Percentiles rank a stretch among this genome's conserved stretches.
phyloP scores from a whole-genome alignment of 1,140 invertebrate genomes.

The Euura lappo region DNA sequence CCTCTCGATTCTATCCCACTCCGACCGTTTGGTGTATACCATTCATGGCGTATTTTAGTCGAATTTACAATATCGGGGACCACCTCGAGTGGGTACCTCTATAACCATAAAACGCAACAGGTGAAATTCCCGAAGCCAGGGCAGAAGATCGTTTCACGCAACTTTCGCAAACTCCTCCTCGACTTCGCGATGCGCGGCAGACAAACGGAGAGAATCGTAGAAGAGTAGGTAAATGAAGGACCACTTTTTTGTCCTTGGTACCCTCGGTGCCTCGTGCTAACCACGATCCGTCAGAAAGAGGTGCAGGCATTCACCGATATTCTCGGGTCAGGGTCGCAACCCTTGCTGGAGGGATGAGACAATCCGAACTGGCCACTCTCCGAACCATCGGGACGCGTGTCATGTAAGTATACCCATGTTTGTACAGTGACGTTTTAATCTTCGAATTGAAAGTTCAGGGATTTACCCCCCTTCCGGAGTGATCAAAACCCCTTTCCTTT shows the following conservation, averaged over 20 bases:
- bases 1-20: background rate
- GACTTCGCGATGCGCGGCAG: background rate
- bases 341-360: no score
- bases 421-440: background rate
- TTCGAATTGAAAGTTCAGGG: background rate
- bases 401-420: background rate
- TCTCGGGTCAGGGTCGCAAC: no score
- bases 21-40: background rate
- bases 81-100: background rate
- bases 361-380: no score
- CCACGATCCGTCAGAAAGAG: no score
- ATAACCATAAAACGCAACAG: background rate
- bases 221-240: no score
- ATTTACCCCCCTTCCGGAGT: background rate
- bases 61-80: constrained; percentile 3
- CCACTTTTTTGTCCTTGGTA: no score
- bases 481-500: constrained; percentile 6
- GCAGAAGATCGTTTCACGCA: background rate
- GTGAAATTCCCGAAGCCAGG: background rate
- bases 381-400: background rate
- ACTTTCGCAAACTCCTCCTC: background rate
- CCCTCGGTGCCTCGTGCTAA: no score
- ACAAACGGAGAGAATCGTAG: no score
- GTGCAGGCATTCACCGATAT: no score
- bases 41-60: background rate